A percentile compares a stretch with the other conserved stretches of the same genome.
Conservation (phyloP, 2,113 vertebrate species). For the Toxotes jaculatrix region DNA sequence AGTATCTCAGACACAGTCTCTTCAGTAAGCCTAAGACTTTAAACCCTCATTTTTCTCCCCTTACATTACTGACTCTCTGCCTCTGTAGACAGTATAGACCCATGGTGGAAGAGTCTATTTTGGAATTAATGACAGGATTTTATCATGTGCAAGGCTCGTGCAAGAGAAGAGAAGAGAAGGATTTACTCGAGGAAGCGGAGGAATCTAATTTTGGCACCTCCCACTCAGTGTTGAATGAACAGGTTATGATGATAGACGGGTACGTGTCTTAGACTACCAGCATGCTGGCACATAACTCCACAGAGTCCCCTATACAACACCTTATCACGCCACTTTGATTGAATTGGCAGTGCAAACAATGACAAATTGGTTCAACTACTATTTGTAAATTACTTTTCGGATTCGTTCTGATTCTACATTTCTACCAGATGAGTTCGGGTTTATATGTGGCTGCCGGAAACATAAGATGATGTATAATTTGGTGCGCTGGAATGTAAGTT, state of each 20-base stretch:
- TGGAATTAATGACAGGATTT: slow-evolving; percentile 20
- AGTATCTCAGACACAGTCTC: neutral
- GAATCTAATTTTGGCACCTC: slow-evolving; percentile 54
- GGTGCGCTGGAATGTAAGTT: neutral
- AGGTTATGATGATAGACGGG: slow-evolving; percentile 48
- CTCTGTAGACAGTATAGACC: neutral
- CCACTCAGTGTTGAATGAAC: slow-evolving; percentile 57
- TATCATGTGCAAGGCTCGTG: neutral
- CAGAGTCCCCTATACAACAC: neutral
- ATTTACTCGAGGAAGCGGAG: slow-evolving; percentile 33
- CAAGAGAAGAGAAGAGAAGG: slow-evolving; percentile 11
- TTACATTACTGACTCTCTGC: neutral
- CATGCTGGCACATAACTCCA: slow-evolving; percentile 1
- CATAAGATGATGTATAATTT: neutral
- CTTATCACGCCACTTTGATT: neutral
- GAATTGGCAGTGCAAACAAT: neutral
- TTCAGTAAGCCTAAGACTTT: neutral
- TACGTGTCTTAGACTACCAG: slow-evolving; percentile 25
- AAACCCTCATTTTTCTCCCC: neutral
- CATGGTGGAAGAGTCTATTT: neutral
- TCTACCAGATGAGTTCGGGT: neutral
- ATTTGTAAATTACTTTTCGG: neutral
- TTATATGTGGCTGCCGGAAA: neutral
- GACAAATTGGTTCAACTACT: neutral
- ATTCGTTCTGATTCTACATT: neutral